A percentile compares a stretch with the other conserved stretches of the same genome.
Conservation (phyloP, 2,113 vertebrate species). For the Nothoprocta perdicaria region DNA sequence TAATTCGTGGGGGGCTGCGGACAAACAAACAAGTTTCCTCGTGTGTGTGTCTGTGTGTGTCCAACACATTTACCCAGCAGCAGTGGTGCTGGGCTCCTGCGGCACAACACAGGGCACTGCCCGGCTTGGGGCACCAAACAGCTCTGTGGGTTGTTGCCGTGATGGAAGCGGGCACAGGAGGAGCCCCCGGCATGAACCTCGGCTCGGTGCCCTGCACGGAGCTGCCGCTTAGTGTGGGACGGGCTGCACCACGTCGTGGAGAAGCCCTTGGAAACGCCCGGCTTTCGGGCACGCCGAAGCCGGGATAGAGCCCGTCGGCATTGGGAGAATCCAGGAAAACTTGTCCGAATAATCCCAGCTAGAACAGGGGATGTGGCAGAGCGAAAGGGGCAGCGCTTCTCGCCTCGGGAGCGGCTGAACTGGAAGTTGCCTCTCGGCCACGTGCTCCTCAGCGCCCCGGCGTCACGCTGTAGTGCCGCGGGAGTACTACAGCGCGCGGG, state of each 20-base stretch:
- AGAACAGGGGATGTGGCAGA: neutral
- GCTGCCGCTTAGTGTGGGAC: slow-evolving; percentile 62
- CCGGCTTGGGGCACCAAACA: neutral
- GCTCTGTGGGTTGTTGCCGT: neutral
- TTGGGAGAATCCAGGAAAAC: neutral
- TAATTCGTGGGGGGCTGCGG: slow-evolving; percentile 53
- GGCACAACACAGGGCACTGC: fast-evolving
- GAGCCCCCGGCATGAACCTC: neutral
- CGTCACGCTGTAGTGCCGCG: neutral
- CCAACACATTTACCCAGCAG: neutral
- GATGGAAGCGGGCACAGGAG: neutral
- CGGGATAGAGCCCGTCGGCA: neutral
- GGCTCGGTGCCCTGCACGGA: slow-evolving; percentile 48
- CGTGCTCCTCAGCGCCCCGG: slow-evolving; percentile 17
- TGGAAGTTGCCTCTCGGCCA: slow-evolving; percentile 40
- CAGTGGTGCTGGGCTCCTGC: neutral
- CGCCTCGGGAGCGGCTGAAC: slow-evolving; percentile 1
- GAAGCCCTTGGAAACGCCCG: no score
- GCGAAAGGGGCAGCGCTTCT: neutral
- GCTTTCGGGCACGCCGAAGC: neutral
- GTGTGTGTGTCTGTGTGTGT: no score
- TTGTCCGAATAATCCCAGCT: slow-evolving; percentile 8
- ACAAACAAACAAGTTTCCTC: slow-evolving; percentile 18
- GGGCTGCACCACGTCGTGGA: slow-evolving; percentile 59
- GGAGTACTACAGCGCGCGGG: slow-evolving; percentile 9